These are phyloP conservation scores for Brassicogethes aeneus DNA, from an alignment of 2,888 invertebrate species.

Conservation along the genomic window DNA sequence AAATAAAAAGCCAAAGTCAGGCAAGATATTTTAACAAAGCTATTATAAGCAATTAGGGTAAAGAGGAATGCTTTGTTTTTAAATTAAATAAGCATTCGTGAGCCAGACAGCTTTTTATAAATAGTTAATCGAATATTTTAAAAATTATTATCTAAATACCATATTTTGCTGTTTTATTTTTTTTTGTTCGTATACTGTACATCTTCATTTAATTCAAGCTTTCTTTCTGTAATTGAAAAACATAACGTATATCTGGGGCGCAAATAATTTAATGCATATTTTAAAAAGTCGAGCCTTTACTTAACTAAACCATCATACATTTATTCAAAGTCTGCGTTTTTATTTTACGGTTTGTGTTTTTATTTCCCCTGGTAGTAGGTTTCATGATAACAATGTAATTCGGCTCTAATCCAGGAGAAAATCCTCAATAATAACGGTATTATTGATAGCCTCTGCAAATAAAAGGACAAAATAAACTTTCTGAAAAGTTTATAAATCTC, in stretches of 20 bases:
- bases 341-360: too few relatives aligned
- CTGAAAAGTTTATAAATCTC: constrained; percentile 9
- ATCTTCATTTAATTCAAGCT: too few relatives aligned
- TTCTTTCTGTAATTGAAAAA: too few relatives aligned
- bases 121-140: too few relatives aligned
- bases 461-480: constrained; percentile 7
- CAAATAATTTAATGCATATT: too few relatives aligned
- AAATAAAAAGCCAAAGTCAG: background rate
- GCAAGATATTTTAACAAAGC: background rate
- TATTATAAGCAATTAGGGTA: background rate
- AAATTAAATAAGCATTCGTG: background rate
- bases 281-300: too few relatives aligned
- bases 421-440: constrained; percentile 11
- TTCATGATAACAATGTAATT: constrained; percentile 6
- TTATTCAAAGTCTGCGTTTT: constrained; percentile 4
- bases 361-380: background rate
- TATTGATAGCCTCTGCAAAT: constrained; percentile 13
- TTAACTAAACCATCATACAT: too few relatives aligned
- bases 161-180: too few relatives aligned
- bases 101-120: background rate
- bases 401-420: constrained; percentile 8
- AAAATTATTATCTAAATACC: too few relatives aligned
- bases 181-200: too few relatives aligned
- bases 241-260: too few relatives aligned
- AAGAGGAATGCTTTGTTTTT: background rate